Evolutionary conservation across 2,888 invertebrate species (phyloP).

Genomic region (Agapostemon virescens): DNA sequence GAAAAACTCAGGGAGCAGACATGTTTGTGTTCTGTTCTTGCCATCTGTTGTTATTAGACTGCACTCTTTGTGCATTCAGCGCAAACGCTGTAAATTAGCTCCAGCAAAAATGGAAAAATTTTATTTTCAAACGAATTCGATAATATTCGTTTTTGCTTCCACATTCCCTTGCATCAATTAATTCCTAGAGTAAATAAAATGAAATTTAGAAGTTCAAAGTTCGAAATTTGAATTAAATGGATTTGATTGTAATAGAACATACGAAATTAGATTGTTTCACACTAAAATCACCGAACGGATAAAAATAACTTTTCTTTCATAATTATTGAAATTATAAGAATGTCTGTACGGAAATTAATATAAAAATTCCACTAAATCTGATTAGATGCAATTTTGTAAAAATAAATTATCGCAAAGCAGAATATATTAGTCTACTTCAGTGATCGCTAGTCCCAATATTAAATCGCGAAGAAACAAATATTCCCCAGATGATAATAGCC

Average conservation of each 20-base stretch:
- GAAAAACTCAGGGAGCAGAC: background rate
- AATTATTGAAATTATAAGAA: no score
- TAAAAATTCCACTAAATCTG: no score
- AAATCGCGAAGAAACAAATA: no score
- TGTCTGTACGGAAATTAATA: no score
- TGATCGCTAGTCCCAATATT: no score
- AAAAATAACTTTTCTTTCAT: no score
- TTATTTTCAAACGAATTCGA: background rate
- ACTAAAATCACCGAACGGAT: no score
- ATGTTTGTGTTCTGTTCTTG: background rate
- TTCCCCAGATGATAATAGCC: no score
- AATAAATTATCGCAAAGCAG: no score
- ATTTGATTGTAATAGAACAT: background rate
- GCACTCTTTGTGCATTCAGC: background rate
- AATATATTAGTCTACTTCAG: no score
- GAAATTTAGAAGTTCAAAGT: background rate
- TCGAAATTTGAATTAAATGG: background rate
- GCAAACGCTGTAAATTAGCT: background rate
- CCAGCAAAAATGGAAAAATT: background rate
- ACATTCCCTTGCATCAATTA: background rate
- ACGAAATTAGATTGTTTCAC: no score
- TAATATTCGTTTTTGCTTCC: background rate
- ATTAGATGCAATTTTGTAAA: no score
- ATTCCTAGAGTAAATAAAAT: background rate
- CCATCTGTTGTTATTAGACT: background rate